Evolutionary conservation across 2,888 invertebrate species (phyloP).

Genomic region (Amiota minor): DNA sequence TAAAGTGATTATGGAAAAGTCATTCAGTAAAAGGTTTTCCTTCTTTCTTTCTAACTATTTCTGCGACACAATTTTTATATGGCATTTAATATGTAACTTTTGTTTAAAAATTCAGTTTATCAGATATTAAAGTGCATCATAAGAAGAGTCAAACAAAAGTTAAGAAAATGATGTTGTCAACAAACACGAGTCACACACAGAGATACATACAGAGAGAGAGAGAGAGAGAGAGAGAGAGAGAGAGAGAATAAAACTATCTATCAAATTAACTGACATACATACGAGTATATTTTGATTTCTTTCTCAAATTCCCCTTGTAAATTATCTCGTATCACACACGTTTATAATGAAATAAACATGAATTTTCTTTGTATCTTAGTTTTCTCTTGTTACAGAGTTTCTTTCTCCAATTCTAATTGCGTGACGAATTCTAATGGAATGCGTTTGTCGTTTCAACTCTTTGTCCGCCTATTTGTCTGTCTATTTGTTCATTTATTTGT

Average conservation of each 20-base stretch:
- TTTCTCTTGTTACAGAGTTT: no score
- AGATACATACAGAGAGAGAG: background rate
- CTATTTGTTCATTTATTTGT: no score
- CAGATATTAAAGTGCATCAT: no score
- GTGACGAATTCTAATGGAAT: conserved; percentile 54
- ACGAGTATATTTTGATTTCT: no score
- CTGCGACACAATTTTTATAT: background rate
- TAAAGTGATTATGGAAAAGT: background rate
- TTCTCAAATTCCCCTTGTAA: background rate
- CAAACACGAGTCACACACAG: background rate
- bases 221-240: background rate
- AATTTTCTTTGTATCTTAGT: background rate
- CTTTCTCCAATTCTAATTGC: conserved; percentile 31
- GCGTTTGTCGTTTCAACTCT: conserved; percentile 24
- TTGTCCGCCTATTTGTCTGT: background rate
- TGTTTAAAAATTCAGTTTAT: no score
- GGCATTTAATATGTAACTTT: no score
- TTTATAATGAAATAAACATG: conserved; percentile 17
- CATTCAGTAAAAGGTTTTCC: background rate
- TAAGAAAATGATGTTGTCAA: no score
- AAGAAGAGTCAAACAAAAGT: no score
- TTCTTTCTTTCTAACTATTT: background rate
- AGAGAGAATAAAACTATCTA: no score
- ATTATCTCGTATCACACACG: conserved; percentile 13
- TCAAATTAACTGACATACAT: no score